Base-by-base conservation (phyloP, 1,140 invertebrate species). In the Conus betulinus region DNA sequence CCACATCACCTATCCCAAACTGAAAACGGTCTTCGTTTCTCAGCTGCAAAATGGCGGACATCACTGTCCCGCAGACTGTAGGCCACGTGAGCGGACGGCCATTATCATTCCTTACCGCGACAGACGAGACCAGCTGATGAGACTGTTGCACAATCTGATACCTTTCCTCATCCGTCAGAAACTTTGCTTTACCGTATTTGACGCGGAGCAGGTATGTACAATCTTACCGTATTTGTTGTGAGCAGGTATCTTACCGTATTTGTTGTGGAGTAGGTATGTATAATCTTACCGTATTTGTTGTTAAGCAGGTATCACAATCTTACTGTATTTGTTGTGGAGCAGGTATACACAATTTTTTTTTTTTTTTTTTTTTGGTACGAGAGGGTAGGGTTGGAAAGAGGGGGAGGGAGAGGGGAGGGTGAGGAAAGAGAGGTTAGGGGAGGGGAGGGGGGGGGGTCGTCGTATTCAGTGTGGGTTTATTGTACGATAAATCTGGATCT, bases 31-130 rank as follows among this genome's bases (percentile, higher is more conserved):
- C 6, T n/a, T 85, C 4, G n/a, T 1, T 5, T 39, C 23, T 5
- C 20, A 60, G 17, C 27, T 93, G 51, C 20, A 88, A 82, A 53
- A 57, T 39, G 92, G 93, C 15, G 93, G 93, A 15, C 91, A 89
- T 27, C 91, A 89, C 85, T 89, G 89, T 23, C 92, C 93, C 5
- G 78, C 53, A 25, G 74, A 90, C 25, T 93, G 93, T 67, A 87
- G 60, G 60, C 86, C 92, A 27, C 83, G 88, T 20, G 87, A 91
- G 25, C 82, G 88, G 27, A 89, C 92, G 27, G 93, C 93, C 17
- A 87, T 93, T 20, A 90, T 93, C 39, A 89, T 93, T 39, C 92
- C 92, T 20, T 93, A 91, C 85, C 87, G 93, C 87, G 89, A 93
- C 55, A 83, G 93, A 57, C 88, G 90, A 15, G 87, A 88, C 51